Evolutionary conservation across 2,888 invertebrate species (phyloP), one percentile per base, ranked within the genome.

Genomic region (Yponomeuta cagnagella): DNA sequence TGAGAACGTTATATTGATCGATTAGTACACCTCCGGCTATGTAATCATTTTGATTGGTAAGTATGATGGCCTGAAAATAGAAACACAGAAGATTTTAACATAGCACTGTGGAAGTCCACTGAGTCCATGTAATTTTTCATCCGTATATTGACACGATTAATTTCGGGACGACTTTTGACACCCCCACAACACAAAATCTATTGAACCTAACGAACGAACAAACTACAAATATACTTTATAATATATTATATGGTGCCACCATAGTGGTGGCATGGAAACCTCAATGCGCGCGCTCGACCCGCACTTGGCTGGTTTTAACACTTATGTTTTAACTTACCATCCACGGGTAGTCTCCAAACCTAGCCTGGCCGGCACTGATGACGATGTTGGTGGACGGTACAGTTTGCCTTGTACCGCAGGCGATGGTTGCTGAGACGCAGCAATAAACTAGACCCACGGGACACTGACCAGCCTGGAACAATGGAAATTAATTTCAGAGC

Each of bases 261-360:
- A 23, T 0, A 23, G 33, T 33, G 33, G 33, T 5, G 33, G 33
- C 5, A 33, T 5, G 33, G 33, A 33, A 33, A 2, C 2, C 33
- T 33, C 33, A 4, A 33, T 4, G 33, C 3, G 2, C 33, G 33
- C 2, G 33, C 5, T 5, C 33, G 33, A 5, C 33, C 0, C 33
- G 5, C 33, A 33, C 33, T 33, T 33, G 5, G 5, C 33, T 33
- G 33, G 5, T 33, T 23, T 23, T 23, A 23, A 23, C 63, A 5
- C 4, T 52, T 52, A 52, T 2, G 2, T 2, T 52, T 2, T 37
- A 15, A 37, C 70, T 82, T 71, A 94, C 95, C 89, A 94, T 94
- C 96, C 96, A 96, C 2, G 96, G 96, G 83, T 94, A 95, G 76
- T 95, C 94, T 15, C 96, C 96, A 77, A 93, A 95, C 73, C 87